phyloP scores from a whole-genome alignment of 2,113 vertebrate genomes.

The Trogon surrucura region DNA sequence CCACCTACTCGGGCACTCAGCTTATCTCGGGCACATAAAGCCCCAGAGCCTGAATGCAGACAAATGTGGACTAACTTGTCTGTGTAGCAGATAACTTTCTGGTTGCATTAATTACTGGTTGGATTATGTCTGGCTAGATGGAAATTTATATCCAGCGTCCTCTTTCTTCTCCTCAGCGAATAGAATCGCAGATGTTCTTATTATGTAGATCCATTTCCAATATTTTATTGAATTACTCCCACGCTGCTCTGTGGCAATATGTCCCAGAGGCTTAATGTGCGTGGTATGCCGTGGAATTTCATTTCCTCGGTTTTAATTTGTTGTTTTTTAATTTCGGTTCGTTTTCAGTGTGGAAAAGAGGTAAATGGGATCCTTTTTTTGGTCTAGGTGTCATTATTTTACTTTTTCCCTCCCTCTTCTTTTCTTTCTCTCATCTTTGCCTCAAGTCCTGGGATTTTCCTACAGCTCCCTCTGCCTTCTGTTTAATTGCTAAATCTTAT shows the following conservation, averaged over 20 bases:
- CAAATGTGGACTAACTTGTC: background rate
- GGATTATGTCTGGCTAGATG: background rate
- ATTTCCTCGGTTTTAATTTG: conserved; percentile 49
- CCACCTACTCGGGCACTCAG: conserved; percentile 31
- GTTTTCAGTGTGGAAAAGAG: conserved; percentile 2
- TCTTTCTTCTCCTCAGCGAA: background rate
- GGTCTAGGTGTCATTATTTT: background rate
- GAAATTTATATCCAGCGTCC: background rate
- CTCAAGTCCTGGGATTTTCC: background rate
- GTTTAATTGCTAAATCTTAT: background rate
- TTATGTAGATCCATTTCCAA: conserved; percentile 23
- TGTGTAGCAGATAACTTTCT: background rate
- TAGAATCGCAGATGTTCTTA: conserved; percentile 8
- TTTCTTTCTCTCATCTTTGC: background rate
- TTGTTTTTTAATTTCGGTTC: conserved; percentile 58
- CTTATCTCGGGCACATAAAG: background rate
- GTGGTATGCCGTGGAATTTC: conserved; percentile 16
- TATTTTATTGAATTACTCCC: conserved; percentile 46
- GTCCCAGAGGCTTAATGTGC: conserved; percentile 10
- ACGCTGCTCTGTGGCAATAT: conserved; percentile 7
- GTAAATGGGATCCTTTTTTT: background rate
- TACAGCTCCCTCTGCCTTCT: background rate
- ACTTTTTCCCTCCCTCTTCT: accelerated
- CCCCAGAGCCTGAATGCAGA: background rate
- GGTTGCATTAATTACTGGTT: background rate